Base-by-base conservation (phyloP, 2,888 invertebrate genomes). In the Drosophila cognata region DNA sequence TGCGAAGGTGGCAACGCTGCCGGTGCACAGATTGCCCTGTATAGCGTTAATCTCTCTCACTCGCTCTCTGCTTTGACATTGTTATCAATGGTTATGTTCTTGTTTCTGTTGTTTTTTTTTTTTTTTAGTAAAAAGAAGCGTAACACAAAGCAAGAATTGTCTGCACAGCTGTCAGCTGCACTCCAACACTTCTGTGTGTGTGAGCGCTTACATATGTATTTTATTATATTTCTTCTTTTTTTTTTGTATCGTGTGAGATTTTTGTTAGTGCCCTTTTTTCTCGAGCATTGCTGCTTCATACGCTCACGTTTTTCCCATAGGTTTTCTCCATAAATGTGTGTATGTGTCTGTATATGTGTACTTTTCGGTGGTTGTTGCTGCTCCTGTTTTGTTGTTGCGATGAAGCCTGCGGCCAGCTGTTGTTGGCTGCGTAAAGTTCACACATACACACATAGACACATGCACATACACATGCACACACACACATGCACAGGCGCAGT, bases 111-210 rank as follows among this genome's bases (percentile, higher is more conserved):
- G 35, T 36, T 71, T 57, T 66, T 55, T 66, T 74, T 41, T 38
- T 71, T 46, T 25, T 57, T 64, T 13, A 13, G n/a, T 56, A 50
- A 50, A 68, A 66, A 63, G 74, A 81, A 84, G 69, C 72, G 60
- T 67, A 71, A 55, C 79, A 81, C 81, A 84, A 84, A 84, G 87
- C 74, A 78, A 80, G 78, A 84, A 78, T 51, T 65, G 71, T 78
- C 71, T 59, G 70, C 84, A 87, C 84, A 84, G 89, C 87, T 84
- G 84, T 77, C 88, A 86, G 89, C 89, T 88, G 87, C 81, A 71
- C 67, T 70, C 43, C 50, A 48, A 51, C 63, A 68, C 35, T 50
- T 43, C 28, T 58, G 35, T 71, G 51, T 56, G 51, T 60, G 48
- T 70, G 56, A 53, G 56, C 67, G 33, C 68, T 68, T 55, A 41